Percentiles rank a stretch among this genome's conserved stretches.
Evolutionary conservation across 2,113 vertebrate species (phyloP).

Genomic region (Oncorhynchus clarkii): DNA sequence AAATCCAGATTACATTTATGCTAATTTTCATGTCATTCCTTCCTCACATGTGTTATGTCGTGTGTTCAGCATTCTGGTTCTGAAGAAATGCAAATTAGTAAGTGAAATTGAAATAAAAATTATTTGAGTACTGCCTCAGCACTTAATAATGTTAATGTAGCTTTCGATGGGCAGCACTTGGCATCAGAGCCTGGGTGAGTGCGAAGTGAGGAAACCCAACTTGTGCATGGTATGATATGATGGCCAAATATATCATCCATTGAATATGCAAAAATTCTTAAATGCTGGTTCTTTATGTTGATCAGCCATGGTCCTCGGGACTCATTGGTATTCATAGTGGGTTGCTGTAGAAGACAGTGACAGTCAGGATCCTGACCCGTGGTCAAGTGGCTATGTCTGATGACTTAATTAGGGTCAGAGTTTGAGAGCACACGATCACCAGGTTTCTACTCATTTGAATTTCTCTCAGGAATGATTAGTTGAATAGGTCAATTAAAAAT

Average conservation of each 20-base stretch:
- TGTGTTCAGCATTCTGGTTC: neutral
- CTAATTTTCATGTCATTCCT: neutral
- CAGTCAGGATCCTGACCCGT: slow-evolving; percentile 51
- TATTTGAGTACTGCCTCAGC: neutral
- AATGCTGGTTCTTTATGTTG: neutral
- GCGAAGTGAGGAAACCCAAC: neutral
- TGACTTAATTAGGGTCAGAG: slow-evolving; percentile 75
- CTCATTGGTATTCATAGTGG: slow-evolving; percentile 38
- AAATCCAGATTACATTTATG: neutral
- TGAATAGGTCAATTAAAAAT: slow-evolving; percentile 35
- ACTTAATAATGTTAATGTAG: neutral
- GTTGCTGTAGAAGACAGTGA: slow-evolving; percentile 30
- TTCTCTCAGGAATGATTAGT: slow-evolving; percentile 23
- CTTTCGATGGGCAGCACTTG: neutral
- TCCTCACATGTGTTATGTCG: neutral
- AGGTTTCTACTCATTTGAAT: slow-evolving; percentile 50
- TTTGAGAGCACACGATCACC: slow-evolving; percentile 41
- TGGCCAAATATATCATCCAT: neutral
- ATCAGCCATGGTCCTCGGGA: neutral
- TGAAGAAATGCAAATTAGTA: neutral
- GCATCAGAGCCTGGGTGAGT: neutral
- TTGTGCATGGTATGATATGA: neutral
- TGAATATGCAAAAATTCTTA: neutral
- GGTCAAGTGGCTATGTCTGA: slow-evolving; percentile 71
- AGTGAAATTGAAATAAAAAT: neutral